Evolutionary conservation across 2,113 vertebrate species (phyloP), one percentile per base, ranked within the genome.

Genomic region (Tychaedon coryphoeus): DNA sequence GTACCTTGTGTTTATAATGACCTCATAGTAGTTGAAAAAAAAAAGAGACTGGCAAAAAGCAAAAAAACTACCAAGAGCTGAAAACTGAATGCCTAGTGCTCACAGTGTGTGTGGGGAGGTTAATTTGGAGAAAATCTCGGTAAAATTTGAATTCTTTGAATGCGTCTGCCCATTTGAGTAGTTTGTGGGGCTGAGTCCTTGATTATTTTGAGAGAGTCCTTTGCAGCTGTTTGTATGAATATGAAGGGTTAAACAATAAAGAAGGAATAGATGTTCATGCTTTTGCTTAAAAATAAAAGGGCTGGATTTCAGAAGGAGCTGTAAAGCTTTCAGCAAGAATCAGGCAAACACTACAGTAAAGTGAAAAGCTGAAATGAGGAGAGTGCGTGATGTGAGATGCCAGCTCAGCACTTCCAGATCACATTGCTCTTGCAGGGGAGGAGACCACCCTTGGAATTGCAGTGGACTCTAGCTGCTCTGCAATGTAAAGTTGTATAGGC

Each of bases 301-400:
- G 5, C 57, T 54, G 29, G 38, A n/a, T 94, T 95, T 95, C 87
- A 90, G 78, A 86, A 77, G 43, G 36, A 77, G 34, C 61, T 62
- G 36, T 86, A 77, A 94, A 87, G 34, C 57, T 94, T 96, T 95
- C 74, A 76, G 25, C 74, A 79, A 43, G 61, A 86, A 71, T 92
- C 85, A 72, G 64, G 43, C 3, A 0, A 93, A 86, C 75, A 36
- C 56, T 72, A 15, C 48, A 65, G 54, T 71, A 33, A 90, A 93
- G 86, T 38, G 77, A 86, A 94, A 96, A 86, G 86, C 76, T 93
- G 66, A 87, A 75, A 94, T 71, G 85, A 92, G 93, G 57, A 62
- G 81, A 80, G 54, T 67, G 43, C 0, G 0, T 56, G 54, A 42
- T 69, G 89, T 79, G 24, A 75, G 51, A 73, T 85, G 61, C 89